Percentiles rank a stretch among this genome's conserved stretches.
Conservation (phyloP, 2,113 vertebrate genomes). For the Harpagus bidentatus region DNA sequence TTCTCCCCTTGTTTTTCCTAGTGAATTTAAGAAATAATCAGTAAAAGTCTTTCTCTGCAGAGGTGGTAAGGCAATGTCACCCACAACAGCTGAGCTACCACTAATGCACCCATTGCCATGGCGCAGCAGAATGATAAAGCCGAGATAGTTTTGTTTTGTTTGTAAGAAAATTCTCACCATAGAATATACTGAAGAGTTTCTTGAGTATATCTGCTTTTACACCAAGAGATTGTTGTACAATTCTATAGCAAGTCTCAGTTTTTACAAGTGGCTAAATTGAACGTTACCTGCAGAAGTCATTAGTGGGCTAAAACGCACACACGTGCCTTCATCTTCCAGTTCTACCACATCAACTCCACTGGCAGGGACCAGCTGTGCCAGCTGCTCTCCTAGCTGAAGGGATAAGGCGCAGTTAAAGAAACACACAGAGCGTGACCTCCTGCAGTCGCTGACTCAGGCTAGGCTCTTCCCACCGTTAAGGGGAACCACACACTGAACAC, state of each 20-base stretch:
- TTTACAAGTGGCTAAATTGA: not conserved
- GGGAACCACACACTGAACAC: not conserved
- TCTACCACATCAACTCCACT: constrained; percentile 89
- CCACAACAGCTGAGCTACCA: not conserved
- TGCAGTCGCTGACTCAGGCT: not conserved
- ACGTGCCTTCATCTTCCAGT: constrained; percentile 88
- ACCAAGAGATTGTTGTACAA: not conserved
- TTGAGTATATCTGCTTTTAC: not conserved
- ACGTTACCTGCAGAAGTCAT: constrained; percentile 87
- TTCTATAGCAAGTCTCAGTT: not conserved
- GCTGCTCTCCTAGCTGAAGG: constrained; percentile 85
- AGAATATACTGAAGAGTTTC: not conserved
- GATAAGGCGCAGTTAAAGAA: not conserved
- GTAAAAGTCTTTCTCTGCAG: not conserved
- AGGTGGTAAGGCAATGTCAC: not conserved
- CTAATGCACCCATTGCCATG: not conserved
- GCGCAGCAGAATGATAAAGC: not conserved
- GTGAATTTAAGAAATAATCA: not conserved
- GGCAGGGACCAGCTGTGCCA: constrained; percentile 81
- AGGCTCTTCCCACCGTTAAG: not conserved
- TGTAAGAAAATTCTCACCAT: not conserved
- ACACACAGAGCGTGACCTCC: rapidly evolving
- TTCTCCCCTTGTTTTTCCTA: not conserved
- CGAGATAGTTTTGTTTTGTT: not conserved
- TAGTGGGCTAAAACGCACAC: constrained; percentile 90